These are phyloP conservation scores for Emydura subglobosa DNA, from an alignment of 2,113 vertebrate genomes.

Conservation along the genomic window DNA sequence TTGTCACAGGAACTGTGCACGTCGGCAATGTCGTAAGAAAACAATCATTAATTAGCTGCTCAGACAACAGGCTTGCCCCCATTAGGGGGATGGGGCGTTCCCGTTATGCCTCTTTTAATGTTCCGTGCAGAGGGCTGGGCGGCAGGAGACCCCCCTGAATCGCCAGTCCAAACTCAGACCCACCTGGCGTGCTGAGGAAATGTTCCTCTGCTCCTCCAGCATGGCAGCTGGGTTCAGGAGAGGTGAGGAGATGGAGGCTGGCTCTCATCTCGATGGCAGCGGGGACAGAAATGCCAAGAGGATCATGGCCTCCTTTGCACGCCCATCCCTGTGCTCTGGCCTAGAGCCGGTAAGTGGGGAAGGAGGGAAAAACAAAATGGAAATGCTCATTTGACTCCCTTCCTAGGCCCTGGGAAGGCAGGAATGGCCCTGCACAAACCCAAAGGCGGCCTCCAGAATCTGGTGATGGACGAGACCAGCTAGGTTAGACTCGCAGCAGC, in stretches of 20 bases:
- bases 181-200: background rate
- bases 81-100: fast-evolving
- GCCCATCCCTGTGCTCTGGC: background rate
- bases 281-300: background rate
- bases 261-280: too few species aligned
- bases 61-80: background rate
- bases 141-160: background rate
- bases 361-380: background rate
- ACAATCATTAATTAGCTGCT: conserved; percentile 38
- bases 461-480: background rate
- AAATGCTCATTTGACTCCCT: background rate
- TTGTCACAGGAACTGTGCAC: background rate
- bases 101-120: background rate
- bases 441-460: background rate
- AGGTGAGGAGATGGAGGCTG: fast-evolving
- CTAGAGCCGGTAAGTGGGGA: background rate
- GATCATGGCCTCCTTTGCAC: background rate
- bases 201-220: fast-evolving
- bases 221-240: fast-evolving
- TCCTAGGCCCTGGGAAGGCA: background rate
- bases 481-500: background rate
- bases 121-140: background rate
- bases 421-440: background rate
- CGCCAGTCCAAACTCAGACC: background rate
- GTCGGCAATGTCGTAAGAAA: background rate